Conservation (phyloP, 2,797 vertebrate species). For the Anableps anableps region DNA sequence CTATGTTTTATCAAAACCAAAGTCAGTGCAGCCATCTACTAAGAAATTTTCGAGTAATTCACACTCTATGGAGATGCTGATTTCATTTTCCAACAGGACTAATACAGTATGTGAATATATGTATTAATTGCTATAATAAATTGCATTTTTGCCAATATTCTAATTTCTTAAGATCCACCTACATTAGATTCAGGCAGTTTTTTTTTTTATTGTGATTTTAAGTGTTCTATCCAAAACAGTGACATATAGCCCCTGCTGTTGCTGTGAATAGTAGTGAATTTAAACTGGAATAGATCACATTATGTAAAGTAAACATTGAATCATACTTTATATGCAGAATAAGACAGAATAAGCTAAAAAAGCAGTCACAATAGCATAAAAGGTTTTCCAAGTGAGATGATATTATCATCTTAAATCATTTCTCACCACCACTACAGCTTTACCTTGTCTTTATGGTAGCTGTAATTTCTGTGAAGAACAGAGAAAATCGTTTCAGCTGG, state of each 20-base stretch:
- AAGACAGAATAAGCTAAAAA: not conserved
- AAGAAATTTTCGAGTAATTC: not conserved
- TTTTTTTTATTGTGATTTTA: slow-evolving; percentile 33
- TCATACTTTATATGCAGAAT: slow-evolving; percentile 13
- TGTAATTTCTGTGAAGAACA: slow-evolving; percentile 52
- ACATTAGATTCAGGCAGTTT: slow-evolving; percentile 35
- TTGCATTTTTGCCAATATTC: not conserved
- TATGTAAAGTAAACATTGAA: slow-evolving; percentile 2
- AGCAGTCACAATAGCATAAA: slow-evolving; percentile 30
- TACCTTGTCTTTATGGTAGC: slow-evolving; percentile 49
- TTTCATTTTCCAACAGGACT: not conserved
- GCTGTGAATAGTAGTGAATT: slow-evolving; percentile 45
- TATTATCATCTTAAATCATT: slow-evolving; percentile 61
- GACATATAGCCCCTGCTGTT: slow-evolving; percentile 25
- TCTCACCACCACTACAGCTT: slow-evolving; percentile 25
- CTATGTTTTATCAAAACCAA: not conserved
- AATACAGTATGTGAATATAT: not conserved
- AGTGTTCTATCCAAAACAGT: slow-evolving; percentile 36
- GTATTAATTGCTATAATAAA: not conserved
- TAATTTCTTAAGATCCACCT: not conserved
- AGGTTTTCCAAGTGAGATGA: slow-evolving; percentile 41
- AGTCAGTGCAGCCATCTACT: not conserved
- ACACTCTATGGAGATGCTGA: not conserved
- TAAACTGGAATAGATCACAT: slow-evolving; percentile 17
- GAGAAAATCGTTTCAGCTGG: slow-evolving; percentile 56